phyloP scores from a whole-genome alignment of 2,888 invertebrate species.

The Gymnocheta viridis region DNA sequence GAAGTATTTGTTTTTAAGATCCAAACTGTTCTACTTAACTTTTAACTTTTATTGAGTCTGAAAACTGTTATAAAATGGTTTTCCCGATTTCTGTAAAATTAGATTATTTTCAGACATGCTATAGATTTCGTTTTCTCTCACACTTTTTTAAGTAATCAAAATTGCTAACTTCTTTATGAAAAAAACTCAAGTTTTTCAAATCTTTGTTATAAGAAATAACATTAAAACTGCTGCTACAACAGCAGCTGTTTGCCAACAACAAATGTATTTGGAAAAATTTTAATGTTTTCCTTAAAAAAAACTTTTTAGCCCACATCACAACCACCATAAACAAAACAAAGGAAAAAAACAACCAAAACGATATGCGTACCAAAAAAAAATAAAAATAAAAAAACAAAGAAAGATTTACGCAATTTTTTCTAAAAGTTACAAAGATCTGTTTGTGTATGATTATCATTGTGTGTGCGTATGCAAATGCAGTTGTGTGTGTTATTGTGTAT shows the following conservation, averaged over 20 bases:
- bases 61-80: too few relatives aligned
- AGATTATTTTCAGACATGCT: too few relatives aligned
- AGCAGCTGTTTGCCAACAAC: constrained; percentile 20
- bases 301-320: constrained; percentile 49
- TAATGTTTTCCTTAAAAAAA: not conserved
- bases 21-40: too few relatives aligned
- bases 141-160: too few relatives aligned
- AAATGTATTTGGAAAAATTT: not conserved
- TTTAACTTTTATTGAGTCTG: too few relatives aligned
- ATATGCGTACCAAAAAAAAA: not conserved
- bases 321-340: constrained; percentile 33
- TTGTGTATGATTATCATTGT: not conserved
- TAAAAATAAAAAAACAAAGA: not conserved
- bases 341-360: not conserved
- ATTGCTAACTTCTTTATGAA: too few relatives aligned
- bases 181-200: too few relatives aligned
- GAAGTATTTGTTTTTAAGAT: too few relatives aligned
- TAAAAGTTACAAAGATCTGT: constrained; percentile 18
- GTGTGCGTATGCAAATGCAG: not conserved
- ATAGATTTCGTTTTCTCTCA: too few relatives aligned
- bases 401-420: constrained; percentile 24
- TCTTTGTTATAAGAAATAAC: constrained; percentile 1
- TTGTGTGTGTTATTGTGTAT: not conserved
- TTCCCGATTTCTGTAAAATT: too few relatives aligned
- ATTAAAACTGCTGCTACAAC: constrained; percentile 23